Evolutionary conservation across 2,888 invertebrate genomes (phyloP).

Genomic region (Chelonus formosanus): DNA sequence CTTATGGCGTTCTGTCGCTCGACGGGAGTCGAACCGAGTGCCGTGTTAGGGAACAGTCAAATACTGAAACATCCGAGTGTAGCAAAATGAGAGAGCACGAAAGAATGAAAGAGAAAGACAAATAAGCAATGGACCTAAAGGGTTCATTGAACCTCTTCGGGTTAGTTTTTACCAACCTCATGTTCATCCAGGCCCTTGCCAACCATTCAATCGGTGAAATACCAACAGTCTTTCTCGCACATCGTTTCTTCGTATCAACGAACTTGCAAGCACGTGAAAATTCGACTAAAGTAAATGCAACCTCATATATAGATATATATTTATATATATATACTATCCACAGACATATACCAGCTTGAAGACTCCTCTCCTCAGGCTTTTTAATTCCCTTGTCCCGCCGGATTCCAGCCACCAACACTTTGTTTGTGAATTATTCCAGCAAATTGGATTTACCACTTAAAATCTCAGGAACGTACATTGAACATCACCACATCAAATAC

Average conservation of each 20-base stretch:
- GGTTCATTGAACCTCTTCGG: slow-evolving; percentile 57
- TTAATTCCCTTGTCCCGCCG: slow-evolving; percentile 2
- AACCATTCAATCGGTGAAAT: slow-evolving; percentile 28
- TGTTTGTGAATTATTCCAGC: slow-evolving; percentile 9
- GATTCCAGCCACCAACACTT: slow-evolving; percentile 1
- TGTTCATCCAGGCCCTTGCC: slow-evolving; percentile 21
- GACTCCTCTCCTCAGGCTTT: slow-evolving; percentile 4
- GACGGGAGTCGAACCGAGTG: slow-evolving; percentile 60
- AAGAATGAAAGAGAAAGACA: slow-evolving; percentile 9
- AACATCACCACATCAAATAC: not conserved
- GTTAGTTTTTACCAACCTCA: slow-evolving; percentile 19
- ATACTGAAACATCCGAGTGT: slow-evolving; percentile 57
- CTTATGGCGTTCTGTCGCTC: slow-evolving; percentile 63
- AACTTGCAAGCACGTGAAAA: slow-evolving; percentile 3
- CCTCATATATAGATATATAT: not conserved
- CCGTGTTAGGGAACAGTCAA: slow-evolving; percentile 59
- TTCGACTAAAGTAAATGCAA: not conserved
- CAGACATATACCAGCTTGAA: too few relatives aligned
- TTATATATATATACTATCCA: too few relatives aligned
- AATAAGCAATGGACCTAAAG: slow-evolving; percentile 42
- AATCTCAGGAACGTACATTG: not conserved
- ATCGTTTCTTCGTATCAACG: not conserved
- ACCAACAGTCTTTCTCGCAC: slow-evolving; percentile 34
- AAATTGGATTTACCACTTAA: slow-evolving; percentile 12
- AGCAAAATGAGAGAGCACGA: slow-evolving; percentile 2